Conservation (phyloP, 2,888 invertebrate species). For the Cepaea hortensis region DNA sequence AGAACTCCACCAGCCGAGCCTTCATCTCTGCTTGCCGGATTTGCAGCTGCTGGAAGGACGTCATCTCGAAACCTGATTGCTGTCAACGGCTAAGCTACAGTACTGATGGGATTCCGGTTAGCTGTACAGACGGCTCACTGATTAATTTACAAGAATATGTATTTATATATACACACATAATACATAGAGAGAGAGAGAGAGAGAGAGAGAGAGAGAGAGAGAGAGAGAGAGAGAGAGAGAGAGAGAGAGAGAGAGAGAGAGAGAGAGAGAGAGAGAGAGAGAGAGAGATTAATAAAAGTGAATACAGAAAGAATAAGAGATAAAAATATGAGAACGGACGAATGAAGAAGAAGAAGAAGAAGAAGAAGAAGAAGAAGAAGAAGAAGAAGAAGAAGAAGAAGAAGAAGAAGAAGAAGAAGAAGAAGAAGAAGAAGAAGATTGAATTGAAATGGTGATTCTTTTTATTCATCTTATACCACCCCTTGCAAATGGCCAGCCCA, state of each 20-base stretch:
- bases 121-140: too few relatives aligned
- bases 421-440: neutral
- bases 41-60: neutral
- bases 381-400: neutral
- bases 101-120: too few relatives aligned
- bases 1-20: slow-evolving; percentile 13
- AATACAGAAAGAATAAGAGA: neutral
- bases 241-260: neutral
- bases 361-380: neutral
- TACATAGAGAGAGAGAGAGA: too few relatives aligned
- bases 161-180: too few relatives aligned
- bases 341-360: neutral
- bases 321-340: slow-evolving; percentile 30
- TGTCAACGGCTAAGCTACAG: too few relatives aligned
- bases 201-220: neutral
- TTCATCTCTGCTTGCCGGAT: neutral
- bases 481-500: too few relatives aligned
- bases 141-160: too few relatives aligned
- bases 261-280: neutral
- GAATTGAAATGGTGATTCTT: too few relatives aligned
- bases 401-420: neutral
- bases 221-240: neutral
- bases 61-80: neutral
- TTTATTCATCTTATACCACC: too few relatives aligned
- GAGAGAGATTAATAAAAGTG: neutral